phyloP scores from a whole-genome alignment of 2,113 vertebrate species.

The Climacteris rufus region DNA sequence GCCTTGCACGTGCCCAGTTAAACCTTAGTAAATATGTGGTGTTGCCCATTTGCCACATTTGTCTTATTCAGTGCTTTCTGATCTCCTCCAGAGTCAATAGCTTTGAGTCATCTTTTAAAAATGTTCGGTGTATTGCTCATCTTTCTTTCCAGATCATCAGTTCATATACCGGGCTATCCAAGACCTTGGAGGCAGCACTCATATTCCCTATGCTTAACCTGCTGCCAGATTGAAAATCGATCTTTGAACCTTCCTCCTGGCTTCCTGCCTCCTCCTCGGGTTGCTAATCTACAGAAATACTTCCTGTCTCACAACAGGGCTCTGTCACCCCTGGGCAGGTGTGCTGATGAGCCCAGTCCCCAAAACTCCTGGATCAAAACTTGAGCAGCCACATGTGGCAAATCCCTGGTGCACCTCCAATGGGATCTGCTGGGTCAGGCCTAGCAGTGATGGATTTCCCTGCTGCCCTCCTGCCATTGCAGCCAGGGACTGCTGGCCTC shows the following conservation, averaged over 20 bases:
- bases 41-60: not conserved
- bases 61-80: not conserved
- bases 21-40: not conserved
- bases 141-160: not conserved
- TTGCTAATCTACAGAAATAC: not conserved
- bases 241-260: not conserved
- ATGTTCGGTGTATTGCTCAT: not conserved
- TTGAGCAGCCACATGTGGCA: accelerated
- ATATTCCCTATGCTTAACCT: not conserved
- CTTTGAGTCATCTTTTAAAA: constrained; percentile 17
- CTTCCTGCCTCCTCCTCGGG: not conserved
- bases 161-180: not conserved
- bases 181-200: not conserved
- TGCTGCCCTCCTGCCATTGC: not conserved
- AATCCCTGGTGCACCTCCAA: accelerated
- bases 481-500: not conserved
- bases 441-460: accelerated
- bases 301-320: not conserved
- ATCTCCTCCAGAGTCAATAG: not conserved
- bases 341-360: not conserved
- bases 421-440: accelerated
- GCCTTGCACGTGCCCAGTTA: not conserved
- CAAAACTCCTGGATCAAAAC: not conserved
- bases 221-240: constrained; percentile 7
- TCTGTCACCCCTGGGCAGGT: not conserved